Base-by-base conservation (phyloP, 1,140 invertebrate genomes). In the Oncopodura yosiiana region DNA sequence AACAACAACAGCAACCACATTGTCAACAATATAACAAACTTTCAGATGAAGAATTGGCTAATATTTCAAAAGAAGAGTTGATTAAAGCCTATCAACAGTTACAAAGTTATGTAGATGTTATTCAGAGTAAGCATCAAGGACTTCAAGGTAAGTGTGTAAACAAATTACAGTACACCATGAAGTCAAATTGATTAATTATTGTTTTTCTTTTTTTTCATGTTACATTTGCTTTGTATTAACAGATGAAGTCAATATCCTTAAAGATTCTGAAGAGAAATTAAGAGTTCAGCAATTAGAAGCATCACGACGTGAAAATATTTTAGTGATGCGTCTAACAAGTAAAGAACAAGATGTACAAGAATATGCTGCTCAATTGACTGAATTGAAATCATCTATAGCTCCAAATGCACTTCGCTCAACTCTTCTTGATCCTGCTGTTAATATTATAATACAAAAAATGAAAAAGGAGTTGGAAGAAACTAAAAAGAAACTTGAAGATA, bases 281-380 rank as follows among this genome's bases (percentile, higher is more conserved):
- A 84, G 82, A 64, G 81, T 83, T 62, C 87, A 91, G 69, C 80
- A 85, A 66, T 73, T 78, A 34, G 91, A 96, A 68, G 81, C 86
- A 46, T 83, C 84, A 61, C 80, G 91, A 60, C 78, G 88, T 66
- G 93, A 96, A 70, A 91, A 90, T 72, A 82, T 93, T 51, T 78
- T 96, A 51, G 83, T 94, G 48, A 82, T 93, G 65, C 77, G 90
- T 67, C 75, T 96, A 45, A 84, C 90, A 52, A 85, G 86, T 55
- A 96, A 96, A 74, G 93, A 96, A 70, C 91, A 95, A 72, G 91
- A 97, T 75, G 81, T 94, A 66, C 89, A 95, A 73, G 91, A 95
- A 75, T 92, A 87, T 76, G 81, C 87, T 73, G 91, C 80, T 74
- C 91, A 95, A 78, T 86, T 94, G 67, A 81, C 84, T 51, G 90